phyloP scores from a whole-genome alignment of 2,888 invertebrate species.

The Rhagium mordax region DNA sequence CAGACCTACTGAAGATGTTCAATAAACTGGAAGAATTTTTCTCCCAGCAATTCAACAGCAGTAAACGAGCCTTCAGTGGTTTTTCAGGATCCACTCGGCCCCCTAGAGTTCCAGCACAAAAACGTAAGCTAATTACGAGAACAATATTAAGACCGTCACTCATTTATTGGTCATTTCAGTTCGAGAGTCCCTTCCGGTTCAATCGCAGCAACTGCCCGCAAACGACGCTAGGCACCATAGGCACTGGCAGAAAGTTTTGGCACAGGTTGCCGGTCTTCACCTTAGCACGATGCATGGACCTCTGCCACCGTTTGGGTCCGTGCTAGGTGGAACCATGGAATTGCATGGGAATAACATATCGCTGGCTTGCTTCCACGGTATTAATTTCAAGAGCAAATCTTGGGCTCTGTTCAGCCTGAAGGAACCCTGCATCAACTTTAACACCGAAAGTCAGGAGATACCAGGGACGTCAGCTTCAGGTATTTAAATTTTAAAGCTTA shows the following conservation, averaged over 20 bases:
- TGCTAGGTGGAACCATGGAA: conserved; percentile 91
- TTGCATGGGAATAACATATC: conserved; percentile 92
- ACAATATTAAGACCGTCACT: no score
- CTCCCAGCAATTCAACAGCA: conserved; percentile 96
- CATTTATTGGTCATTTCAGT: no score
- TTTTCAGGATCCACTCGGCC: conserved; percentile 63
- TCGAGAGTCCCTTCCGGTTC: background rate
- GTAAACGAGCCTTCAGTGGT: conserved; percentile 86
- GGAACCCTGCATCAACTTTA: conserved; percentile 93
- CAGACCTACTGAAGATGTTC: conserved; percentile 97
- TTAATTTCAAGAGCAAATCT: conserved; percentile 95
- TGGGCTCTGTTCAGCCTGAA: conserved; percentile 97
- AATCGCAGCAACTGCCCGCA: background rate
- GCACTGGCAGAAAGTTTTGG: conserved; percentile 94
- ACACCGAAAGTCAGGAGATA: conserved; percentile 93
- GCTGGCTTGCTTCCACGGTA: conserved; percentile 97
- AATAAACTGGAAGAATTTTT: conserved; percentile 98
- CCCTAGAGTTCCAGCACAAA: conserved; percentile 63
- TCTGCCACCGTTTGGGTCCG: conserved; percentile 82
- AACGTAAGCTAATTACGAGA: conserved; percentile 55
- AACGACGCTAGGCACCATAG: conserved; percentile 71
- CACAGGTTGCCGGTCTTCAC: conserved; percentile 85
- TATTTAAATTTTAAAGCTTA: conserved; percentile 55
- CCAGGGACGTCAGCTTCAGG: conserved; percentile 75
- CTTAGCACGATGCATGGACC: conserved; percentile 82